These are phyloP conservation scores for Odontomachus brunneus DNA, from an alignment of 1,140 invertebrate species.

Conservation along the genomic window DNA sequence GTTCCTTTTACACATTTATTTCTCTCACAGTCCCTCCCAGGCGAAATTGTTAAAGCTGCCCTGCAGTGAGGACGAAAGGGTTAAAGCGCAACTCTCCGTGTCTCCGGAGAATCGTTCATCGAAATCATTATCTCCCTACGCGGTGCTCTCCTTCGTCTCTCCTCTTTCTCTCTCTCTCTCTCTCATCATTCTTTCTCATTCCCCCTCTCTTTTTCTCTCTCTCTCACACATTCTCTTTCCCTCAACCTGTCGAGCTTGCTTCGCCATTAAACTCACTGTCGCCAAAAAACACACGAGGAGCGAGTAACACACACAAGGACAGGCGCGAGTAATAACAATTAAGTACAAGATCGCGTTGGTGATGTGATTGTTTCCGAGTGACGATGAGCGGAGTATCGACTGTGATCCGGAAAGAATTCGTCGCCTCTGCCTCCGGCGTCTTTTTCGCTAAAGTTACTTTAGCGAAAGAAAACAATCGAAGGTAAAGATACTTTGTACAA, in stretches of 20 bases:
- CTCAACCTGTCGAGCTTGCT: constrained; percentile 4
- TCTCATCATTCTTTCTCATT: no score
- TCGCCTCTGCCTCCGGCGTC: constrained; percentile 58
- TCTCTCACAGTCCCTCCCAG: neutral
- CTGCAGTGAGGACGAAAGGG: constrained; percentile 1
- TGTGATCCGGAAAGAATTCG: constrained; percentile 56
- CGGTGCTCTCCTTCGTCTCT: neutral
- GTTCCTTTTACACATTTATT: no score
- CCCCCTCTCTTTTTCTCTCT: no score
- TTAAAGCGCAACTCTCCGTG: neutral
- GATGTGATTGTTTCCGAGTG: neutral
- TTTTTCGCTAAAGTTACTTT: constrained; percentile 70
- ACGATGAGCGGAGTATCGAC: neutral
- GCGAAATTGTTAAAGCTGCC: constrained; percentile 24
- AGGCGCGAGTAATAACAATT: constrained; percentile 61
- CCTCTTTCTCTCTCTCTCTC: no score
- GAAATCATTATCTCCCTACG: constrained; percentile 9
- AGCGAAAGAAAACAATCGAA: constrained; percentile 81
- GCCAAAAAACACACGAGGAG: constrained; percentile 9
- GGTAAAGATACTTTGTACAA: constrained; percentile 84
- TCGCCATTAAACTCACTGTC: constrained; percentile 31
- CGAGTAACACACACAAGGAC: constrained; percentile 44
- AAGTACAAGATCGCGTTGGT: constrained; percentile 33
- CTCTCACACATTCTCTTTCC: neutral
- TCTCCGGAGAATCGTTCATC: constrained; percentile 4